These are phyloP conservation scores for Anorthoa munda DNA, from an alignment of 2,888 invertebrate genomes.

Conservation along the genomic window DNA sequence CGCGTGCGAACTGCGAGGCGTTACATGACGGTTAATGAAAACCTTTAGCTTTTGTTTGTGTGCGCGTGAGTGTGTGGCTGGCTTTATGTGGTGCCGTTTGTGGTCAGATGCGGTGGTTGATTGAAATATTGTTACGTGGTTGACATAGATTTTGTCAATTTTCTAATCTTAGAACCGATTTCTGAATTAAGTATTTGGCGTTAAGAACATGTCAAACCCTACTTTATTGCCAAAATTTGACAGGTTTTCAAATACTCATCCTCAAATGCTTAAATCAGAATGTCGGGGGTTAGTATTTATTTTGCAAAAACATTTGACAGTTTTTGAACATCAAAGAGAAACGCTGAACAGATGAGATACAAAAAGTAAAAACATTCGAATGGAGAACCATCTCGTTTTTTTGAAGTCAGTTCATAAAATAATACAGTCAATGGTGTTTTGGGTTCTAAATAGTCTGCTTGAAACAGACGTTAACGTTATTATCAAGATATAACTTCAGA, in stretches of 20 bases:
- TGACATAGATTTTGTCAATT: background rate
- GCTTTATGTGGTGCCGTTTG: constrained; percentile 31
- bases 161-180: no score
- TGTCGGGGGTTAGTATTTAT: no score
- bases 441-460: background rate
- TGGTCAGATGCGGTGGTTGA: constrained; percentile 22
- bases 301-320: background rate
- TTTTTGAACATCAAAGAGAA: constrained; percentile 3
- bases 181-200: no score
- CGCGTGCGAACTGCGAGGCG: constrained; percentile 46
- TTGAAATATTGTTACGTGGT: constrained; percentile 23
- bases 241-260: no score
- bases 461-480: constrained; percentile 7
- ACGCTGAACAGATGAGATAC: no score
- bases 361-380: no score
- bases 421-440: background rate
- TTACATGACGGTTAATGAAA: constrained; percentile 64
- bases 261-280: no score
- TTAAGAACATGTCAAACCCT: no score
- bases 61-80: constrained; percentile 29
- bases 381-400: no score
- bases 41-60: constrained; percentile 59
- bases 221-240: no score
- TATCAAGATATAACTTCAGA: background rate
- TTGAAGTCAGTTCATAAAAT: background rate